Conservation (phyloP, 2,113 vertebrate species). For the Salvator merianae region DNA sequence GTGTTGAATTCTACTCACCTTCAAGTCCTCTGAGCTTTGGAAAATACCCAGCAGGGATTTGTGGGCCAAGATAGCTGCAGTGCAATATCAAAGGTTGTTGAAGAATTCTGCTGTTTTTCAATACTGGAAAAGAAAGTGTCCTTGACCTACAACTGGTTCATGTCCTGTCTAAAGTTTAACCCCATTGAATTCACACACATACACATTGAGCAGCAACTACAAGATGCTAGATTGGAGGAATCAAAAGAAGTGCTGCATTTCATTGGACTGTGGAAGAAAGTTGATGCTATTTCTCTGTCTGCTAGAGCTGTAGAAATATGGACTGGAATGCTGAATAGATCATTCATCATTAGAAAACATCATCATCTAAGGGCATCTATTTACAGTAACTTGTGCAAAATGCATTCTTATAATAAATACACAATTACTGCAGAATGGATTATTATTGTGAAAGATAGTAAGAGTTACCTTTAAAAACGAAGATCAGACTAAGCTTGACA, state of each 20-base stretch:
- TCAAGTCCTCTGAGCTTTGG: no score
- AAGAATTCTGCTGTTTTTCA: background rate
- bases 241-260: background rate
- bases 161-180: background rate
- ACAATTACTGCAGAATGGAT: background rate
- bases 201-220: background rate
- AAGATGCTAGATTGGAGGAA: no score
- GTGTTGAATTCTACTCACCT: no score
- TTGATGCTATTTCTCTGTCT: no score
- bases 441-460: background rate
- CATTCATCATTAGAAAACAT: background rate
- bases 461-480: background rate
- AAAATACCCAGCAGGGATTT: no score
- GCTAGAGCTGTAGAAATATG: no score
- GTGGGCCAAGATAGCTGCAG: no score
- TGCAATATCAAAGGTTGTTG: background rate
- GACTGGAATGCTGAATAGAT: background rate
- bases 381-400: background rate
- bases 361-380: rapidly evolving
- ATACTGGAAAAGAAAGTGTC: no score
- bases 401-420: background rate
- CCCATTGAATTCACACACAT: no score
- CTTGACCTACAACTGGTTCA: background rate
- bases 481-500: constrained; percentile 13
- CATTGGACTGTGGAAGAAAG: background rate